Evolutionary conservation across 2,888 invertebrate genomes (phyloP).

Genomic region (Margaritifera margaritifera): DNA sequence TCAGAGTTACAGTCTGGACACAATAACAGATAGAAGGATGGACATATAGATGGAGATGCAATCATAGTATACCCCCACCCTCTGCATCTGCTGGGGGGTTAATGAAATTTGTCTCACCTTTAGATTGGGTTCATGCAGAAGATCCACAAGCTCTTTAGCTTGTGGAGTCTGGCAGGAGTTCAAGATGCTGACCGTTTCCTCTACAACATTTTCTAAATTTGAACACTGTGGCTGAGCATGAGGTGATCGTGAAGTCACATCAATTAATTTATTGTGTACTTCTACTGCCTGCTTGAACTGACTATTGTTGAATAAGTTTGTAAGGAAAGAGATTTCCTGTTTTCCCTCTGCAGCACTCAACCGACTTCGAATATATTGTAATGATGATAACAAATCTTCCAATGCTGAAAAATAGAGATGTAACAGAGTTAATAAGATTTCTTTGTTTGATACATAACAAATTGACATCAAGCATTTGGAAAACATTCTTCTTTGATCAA

Average conservation of each 20-base stretch:
- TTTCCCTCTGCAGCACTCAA: conserved; percentile 54
- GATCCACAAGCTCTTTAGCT: conserved; percentile 45
- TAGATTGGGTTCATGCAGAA: conserved; percentile 53
- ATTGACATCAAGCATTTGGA: too few relatives aligned
- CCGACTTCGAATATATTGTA: conserved; percentile 47
- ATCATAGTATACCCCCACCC: too few relatives aligned
- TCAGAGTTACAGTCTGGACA: too few relatives aligned
- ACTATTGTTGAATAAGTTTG: conserved; percentile 58
- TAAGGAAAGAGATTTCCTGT: conserved; percentile 57
- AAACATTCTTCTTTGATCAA: too few relatives aligned
- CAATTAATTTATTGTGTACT: conserved; percentile 63
- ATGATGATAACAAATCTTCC: conserved; percentile 47
- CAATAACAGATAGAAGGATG: too few relatives aligned
- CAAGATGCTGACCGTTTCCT: conserved; percentile 42
- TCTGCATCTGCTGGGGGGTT: too few relatives aligned
- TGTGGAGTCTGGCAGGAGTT: conserved; percentile 39
- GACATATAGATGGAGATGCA: too few relatives aligned
- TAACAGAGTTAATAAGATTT: background rate
- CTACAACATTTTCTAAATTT: conserved; percentile 41
- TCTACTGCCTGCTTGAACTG: conserved; percentile 63
- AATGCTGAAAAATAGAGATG: conserved; percentile 31
- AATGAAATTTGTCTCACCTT: conserved; percentile 41
- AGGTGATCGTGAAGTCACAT: conserved; percentile 52
- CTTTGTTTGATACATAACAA: too few relatives aligned
- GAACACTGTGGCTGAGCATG: conserved; percentile 46